Evolutionary conservation across 2,797 vertebrate genomes (phyloP), one percentile per base, ranked within the genome.

Genomic region (Lepus townsendii): DNA sequence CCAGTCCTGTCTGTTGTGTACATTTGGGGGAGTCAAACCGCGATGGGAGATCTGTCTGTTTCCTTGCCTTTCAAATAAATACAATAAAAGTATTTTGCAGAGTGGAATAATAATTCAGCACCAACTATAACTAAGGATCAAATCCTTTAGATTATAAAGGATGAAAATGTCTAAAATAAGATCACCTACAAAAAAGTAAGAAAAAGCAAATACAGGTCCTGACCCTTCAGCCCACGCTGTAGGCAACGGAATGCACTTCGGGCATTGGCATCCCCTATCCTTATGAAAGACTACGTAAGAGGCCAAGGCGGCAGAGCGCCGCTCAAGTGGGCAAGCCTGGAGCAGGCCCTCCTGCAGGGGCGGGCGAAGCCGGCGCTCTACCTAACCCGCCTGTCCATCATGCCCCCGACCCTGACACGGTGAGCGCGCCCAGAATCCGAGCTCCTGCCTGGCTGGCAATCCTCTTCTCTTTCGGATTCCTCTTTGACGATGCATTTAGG

Each of bases 401-500:
- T 8, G 42, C 8, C 42, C 42, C 32, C 7, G 7, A 47, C 42
- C 42, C 42, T 42, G 42, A 8, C 42, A 47, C 42, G 35, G 35
- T 35, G 35, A 35, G 35, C 35, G 35, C 42, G 42, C 9, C 42
- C 42, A 47, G 42, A 47, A 47, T 9, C 42, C 42, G 42, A 47
- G 7, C 9, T 47, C 19, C 38, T 68, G 32, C 30, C 26, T 27
- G 62, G 19, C 26, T 80, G 71, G 79, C 73, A 79, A 75, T 88
- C 71, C 54, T 54, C 66, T 32, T 30, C 26, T 16, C 26, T 77
- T 77, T 30, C 71, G 35, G 78, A 90, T 52, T 85, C 79, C 66
- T 62, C 76, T 69, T 68, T 10, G 72, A 80, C 57, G 63, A 52
- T 32, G 65, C 72, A 32, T 17, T 86, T 93, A 79, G 73, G 50